These are phyloP conservation scores for Helicoverpa assulta DNA, from an alignment of 2,888 invertebrate species.

Conservation along the genomic window DNA sequence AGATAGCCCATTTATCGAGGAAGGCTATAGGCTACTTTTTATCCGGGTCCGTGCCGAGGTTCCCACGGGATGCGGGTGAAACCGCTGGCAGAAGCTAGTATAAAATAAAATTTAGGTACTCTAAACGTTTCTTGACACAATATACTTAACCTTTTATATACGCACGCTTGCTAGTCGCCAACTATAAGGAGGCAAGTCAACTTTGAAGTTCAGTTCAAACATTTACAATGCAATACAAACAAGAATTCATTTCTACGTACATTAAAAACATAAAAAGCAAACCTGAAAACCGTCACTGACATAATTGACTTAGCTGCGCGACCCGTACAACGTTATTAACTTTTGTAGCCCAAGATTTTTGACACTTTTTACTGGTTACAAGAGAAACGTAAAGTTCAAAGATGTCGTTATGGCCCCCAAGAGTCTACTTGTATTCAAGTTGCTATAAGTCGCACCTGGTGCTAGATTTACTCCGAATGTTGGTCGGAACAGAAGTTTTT, in stretches of 20 bases:
- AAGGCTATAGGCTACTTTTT: too few species aligned
- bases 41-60: too few species aligned
- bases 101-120: too few species aligned
- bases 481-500: constrained; percentile 49
- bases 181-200: too few species aligned
- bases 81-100: too few species aligned
- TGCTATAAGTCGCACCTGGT: constrained; percentile 60
- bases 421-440: constrained; percentile 59
- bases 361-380: constrained; percentile 46
- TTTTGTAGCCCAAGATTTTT: constrained; percentile 23
- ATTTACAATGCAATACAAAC: too few species aligned
- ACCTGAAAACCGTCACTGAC: background rate
- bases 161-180: too few species aligned
- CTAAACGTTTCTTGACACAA: background rate
- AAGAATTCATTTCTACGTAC: background rate
- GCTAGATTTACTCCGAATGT: constrained; percentile 59
- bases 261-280: background rate
- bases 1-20: too few species aligned
- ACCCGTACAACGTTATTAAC: constrained; percentile 1
- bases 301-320: background rate
- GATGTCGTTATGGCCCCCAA: constrained; percentile 61
- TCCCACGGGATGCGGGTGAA: too few species aligned
- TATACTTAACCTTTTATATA: too few species aligned
- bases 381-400: constrained; percentile 55
- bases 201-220: too few species aligned